These are phyloP conservation scores for Bos javanicus DNA, from an alignment of 2,113 vertebrate species.

Conservation along the genomic window DNA sequence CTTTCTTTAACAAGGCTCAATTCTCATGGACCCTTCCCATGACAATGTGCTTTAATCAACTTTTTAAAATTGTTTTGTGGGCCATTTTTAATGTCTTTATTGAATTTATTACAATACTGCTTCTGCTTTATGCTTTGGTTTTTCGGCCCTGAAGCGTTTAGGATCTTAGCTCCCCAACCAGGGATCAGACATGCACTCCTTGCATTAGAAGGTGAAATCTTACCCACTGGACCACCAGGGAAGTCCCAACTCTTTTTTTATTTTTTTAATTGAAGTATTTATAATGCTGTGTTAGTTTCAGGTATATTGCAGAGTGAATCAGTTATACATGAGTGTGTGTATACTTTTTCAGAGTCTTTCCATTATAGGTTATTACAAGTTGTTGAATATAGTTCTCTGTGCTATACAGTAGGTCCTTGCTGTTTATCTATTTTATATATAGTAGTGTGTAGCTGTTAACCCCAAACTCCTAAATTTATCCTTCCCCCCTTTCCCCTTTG, in stretches of 20 bases:
- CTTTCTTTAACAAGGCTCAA: not conserved
- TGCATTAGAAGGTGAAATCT: not conserved
- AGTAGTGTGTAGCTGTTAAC: not conserved
- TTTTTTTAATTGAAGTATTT: not conserved
- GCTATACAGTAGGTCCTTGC: not conserved
- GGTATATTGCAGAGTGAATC: not conserved
- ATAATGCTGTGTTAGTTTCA: not conserved
- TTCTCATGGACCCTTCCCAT: not conserved
- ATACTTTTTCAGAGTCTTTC: not conserved
- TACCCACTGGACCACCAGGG: not conserved
- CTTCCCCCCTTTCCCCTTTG: not conserved
- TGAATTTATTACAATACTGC: not conserved
- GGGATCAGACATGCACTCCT: not conserved
- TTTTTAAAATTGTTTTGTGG: not conserved
- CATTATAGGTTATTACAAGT: not conserved
- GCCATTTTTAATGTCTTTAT: not conserved
- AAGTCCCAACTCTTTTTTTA: not conserved
- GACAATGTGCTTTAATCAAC: not conserved
- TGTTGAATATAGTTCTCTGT: not conserved
- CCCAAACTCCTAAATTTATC: not conserved
- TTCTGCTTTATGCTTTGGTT: not conserved
- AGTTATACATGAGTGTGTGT: not conserved
- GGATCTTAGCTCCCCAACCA: not conserved
- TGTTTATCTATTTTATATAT: not conserved
- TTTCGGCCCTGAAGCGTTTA: not conserved